Base-by-base conservation (phyloP, 2,113 vertebrate genomes). In the Tauraco erythrolophus region DNA sequence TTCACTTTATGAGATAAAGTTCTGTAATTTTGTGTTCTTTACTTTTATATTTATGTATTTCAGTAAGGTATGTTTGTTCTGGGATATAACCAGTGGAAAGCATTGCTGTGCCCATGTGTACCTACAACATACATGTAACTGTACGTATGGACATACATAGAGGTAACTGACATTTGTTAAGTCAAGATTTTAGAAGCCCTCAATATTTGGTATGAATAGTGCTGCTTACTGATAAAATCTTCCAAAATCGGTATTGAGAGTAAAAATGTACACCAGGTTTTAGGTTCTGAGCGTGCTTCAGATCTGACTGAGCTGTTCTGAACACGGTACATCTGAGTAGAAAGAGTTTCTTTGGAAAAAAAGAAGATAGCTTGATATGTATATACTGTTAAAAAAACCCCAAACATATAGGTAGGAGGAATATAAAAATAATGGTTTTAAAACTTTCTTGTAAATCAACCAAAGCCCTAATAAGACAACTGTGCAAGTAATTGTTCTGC, bases 401-500 rank as follows among this genome's bases (percentile, higher is more conserved):
- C 41, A 43, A 39, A 70, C 11, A 57, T 28, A 51, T 14, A n/a
- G 13, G 8, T 37, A 69, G 16, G 21, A 92, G 5, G 4, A 27
- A 27, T 41, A 43, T 43, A 25, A 65, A 86, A 83, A 74, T n/a
- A n/a, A 5, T 22, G 66, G 11, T 14, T 89, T 61, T 74, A 57
- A 93, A 89, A 39, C 50, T 81, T 75, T 79, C 71, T 71, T 91
- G 35, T 92, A 65, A 43, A 72, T 61, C 56, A 96, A 2, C 23
- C 33, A 79, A 95, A 81, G 37, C n/a, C 21, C 54, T 84, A 88
- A 81, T 75, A 89, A 92, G 54, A 89, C 68, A 90, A 71, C 65
- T 70, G 45, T 92, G 76, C 57, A 51, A 91, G n/a, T 93, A 97
- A 95, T 94, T 97, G 61, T 83, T 97, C 86, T 62, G 89, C 75